Base-by-base conservation (phyloP, 2,888 invertebrate genomes). In the Harpalus rubripes region DNA sequence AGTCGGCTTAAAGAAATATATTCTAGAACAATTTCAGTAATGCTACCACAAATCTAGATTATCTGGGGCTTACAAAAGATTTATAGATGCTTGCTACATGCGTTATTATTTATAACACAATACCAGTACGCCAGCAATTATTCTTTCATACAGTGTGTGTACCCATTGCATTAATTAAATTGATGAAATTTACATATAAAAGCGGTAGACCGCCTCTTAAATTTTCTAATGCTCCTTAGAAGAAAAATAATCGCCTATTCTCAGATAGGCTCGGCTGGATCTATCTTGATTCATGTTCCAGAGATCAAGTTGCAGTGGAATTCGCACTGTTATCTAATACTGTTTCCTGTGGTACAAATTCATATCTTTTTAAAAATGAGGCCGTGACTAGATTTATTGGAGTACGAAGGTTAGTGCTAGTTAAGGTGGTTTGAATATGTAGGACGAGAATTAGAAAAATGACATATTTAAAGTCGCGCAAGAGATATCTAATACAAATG, bases 21-120 rank as follows among this genome's bases (percentile, higher is more conserved):
- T 52, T 52, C 44, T 52, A 12, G 12, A 52, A 52, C 44, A 52
- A 68, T 68, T 68, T 68, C 15, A 68, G 39, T 68, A 26, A 68
- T 68, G 68, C 68, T 61, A 68, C 44, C 44, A 63, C 72, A 74
- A 74, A 74, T 74, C 72, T 74, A 44, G 72, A 74, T 74, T 74
- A 74, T 74, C 72, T 44, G 15, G 15, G 18, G 72, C 72, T 74
- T 74, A 74, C 72, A 52, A 44, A 74, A 74, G 72, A 74, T 74
- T 74, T 74, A 74, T 74, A 44, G 10, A 74, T 74, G 41, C 41
- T 72, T 18, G 72, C 68, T 8, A 44, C 72, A 74, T 7, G 16
- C 12, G 41, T 41, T 52, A 72, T 41, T 72, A 72, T 72, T 72
- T 72, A 72, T 41, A 72, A 72, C 7, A 72, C 68, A 72, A 72